Conservation (phyloP, 2,888 invertebrate genomes). For the Theristus sp. region DNA sequence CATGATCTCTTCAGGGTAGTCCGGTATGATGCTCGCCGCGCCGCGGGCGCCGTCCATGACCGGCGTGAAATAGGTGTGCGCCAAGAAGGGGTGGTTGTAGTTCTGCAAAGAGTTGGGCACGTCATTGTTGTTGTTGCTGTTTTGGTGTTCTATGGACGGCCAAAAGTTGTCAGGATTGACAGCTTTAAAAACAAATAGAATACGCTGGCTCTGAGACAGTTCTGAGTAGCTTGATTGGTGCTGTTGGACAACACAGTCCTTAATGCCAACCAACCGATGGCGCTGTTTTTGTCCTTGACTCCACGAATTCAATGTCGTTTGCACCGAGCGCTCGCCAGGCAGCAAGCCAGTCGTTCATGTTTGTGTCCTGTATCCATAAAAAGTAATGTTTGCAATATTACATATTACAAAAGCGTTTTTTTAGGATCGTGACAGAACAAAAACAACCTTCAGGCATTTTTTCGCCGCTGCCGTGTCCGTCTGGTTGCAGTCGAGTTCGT, state of each 20-base stretch:
- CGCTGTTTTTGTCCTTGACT: background rate
- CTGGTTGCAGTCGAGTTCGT: constrained; percentile 1
- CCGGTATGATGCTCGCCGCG: constrained; percentile 5
- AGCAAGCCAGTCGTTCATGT: background rate
- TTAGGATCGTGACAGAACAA: background rate
- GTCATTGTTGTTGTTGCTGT: too few species aligned
- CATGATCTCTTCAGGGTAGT: constrained; percentile 6
- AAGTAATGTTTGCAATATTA: background rate
- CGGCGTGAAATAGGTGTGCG: constrained; percentile 12
- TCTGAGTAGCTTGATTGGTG: too few species aligned
- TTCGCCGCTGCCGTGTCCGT: background rate
- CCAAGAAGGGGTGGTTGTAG: constrained; percentile 11
- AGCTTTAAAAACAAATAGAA: too few species aligned
- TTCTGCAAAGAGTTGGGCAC: too few species aligned
- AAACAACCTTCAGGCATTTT: constrained; percentile 1
- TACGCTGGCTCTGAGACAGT: too few species aligned
- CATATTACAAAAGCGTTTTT: background rate
- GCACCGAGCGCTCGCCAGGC: background rate
- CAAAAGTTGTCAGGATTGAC: too few species aligned
- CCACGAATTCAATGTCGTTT: background rate
- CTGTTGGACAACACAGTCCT: too few species aligned
- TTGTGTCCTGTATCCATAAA: background rate
- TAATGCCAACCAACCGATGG: too few species aligned
- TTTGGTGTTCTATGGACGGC: too few species aligned
- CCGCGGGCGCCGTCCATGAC: constrained; percentile 8